Conservation (phyloP, 2,888 invertebrate genomes). For the Synanthedon formicaeformis region DNA sequence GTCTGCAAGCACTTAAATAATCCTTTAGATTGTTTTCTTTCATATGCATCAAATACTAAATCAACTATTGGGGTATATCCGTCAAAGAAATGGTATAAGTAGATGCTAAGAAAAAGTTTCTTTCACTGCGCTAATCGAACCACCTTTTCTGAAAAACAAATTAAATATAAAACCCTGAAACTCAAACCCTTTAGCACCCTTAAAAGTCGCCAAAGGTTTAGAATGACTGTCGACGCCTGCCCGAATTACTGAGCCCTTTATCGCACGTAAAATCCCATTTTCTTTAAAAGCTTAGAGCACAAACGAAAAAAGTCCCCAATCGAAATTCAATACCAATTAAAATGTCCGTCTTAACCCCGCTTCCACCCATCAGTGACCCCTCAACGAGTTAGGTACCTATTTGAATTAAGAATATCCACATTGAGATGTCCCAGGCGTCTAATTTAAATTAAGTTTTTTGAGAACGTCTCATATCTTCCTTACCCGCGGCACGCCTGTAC, state of each 20-base stretch:
- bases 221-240: conserved; percentile 8
- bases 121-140: not conserved
- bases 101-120: too few species aligned
- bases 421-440: conserved; percentile 59
- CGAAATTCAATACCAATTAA: conserved; percentile 70
- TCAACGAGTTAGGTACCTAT: conserved; percentile 41
- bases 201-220: conserved; percentile 8
- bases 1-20: too few species aligned
- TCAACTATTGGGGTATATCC: too few species aligned
- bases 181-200: not conserved
- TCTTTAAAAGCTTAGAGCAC: conserved; percentile 20
- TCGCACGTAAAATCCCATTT: conserved; percentile 20
- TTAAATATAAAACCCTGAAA: not conserved
- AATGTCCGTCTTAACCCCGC: conserved; percentile 35
- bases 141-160: not conserved
- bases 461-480: conserved; percentile 71
- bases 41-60: too few species aligned
- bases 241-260: conserved; percentile 19
- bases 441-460: conserved; percentile 71
- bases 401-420: conserved; percentile 67
- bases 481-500: conserved; percentile 61
- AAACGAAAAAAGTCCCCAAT: conserved; percentile 33
- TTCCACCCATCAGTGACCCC: conserved; percentile 29
- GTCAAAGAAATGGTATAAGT: too few species aligned
- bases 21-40: too few species aligned